Evolutionary conservation across 2,113 vertebrate genomes (phyloP).

Genomic region (Chamaetylas fuelleborni): DNA sequence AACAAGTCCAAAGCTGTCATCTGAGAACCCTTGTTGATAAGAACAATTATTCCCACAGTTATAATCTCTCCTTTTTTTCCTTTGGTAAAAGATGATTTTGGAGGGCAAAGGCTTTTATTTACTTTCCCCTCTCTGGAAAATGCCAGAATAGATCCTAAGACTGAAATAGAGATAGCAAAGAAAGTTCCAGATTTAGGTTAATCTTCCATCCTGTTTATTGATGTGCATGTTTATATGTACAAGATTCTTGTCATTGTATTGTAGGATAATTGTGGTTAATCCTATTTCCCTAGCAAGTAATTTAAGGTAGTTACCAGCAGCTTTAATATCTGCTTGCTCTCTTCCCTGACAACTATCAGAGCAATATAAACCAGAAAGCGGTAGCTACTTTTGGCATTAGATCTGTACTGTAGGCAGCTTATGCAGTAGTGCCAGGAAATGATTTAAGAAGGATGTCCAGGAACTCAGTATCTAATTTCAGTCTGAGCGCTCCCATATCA

Average conservation of each 20-base stretch:
- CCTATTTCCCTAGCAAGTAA: not conserved
- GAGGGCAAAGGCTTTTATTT: not conserved
- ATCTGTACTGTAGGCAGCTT: not conserved
- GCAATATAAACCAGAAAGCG: not conserved
- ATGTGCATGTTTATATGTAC: not conserved
- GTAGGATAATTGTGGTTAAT: not conserved
- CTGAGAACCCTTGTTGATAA: slow-evolving; percentile 2
- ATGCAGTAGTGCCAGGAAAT: slow-evolving; percentile 12
- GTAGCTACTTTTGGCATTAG: slow-evolving; percentile 5
- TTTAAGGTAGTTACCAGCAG: not conserved
- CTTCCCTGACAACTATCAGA: not conserved
- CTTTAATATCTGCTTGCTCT: not conserved
- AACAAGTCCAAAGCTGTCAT: slow-evolving; percentile 37
- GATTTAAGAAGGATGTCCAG: slow-evolving; percentile 41
- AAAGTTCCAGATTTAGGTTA: not conserved
- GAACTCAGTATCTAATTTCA: slow-evolving; percentile 27
- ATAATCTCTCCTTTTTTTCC: not conserved
- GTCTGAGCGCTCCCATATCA: not conserved
- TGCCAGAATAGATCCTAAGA: not conserved
- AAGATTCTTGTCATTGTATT: not conserved
- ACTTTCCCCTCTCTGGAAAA: not conserved
- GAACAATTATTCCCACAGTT: slow-evolving; percentile 4
- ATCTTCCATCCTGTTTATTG: not conserved
- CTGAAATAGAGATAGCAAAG: not conserved
- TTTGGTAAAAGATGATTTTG: not conserved